phyloP scores from a whole-genome alignment of 2,113 vertebrate species.

The Phylloscopus whistleri region DNA sequence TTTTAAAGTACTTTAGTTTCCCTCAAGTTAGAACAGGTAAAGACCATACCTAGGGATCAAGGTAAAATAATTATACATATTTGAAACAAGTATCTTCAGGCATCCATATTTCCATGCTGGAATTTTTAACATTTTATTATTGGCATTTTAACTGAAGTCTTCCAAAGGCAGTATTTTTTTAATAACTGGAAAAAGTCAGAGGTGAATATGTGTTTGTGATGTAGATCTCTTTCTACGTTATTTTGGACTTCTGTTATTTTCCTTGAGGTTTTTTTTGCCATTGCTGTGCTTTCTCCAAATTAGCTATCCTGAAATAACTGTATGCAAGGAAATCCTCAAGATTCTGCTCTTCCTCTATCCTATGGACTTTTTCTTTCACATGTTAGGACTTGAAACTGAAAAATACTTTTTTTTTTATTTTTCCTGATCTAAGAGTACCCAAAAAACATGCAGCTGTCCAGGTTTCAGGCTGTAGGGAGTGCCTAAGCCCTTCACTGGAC shows the following conservation, averaged over 20 bases:
- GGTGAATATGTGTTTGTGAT: neutral
- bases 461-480: neutral
- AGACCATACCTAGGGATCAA: neutral
- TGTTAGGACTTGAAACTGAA: neutral
- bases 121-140: neutral
- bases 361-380: neutral
- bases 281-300: neutral
- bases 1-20: neutral
- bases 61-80: neutral
- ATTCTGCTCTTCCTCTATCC: neutral
- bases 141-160: neutral
- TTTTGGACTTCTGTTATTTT: neutral
- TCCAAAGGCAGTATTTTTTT: neutral
- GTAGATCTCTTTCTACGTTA: neutral
- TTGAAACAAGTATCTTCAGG: neutral
- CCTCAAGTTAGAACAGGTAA: neutral
- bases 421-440: neutral
- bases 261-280: neutral
- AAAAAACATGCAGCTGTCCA: neutral
- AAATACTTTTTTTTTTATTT: neutral
- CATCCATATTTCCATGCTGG: neutral
- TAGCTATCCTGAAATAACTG: neutral
- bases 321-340: neutral
- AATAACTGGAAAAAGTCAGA: neutral
- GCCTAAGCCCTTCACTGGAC: neutral